These are phyloP conservation scores for Petrolisthes manimaculis DNA, from an alignment of 2,888 invertebrate species.

Conservation along the genomic window DNA sequence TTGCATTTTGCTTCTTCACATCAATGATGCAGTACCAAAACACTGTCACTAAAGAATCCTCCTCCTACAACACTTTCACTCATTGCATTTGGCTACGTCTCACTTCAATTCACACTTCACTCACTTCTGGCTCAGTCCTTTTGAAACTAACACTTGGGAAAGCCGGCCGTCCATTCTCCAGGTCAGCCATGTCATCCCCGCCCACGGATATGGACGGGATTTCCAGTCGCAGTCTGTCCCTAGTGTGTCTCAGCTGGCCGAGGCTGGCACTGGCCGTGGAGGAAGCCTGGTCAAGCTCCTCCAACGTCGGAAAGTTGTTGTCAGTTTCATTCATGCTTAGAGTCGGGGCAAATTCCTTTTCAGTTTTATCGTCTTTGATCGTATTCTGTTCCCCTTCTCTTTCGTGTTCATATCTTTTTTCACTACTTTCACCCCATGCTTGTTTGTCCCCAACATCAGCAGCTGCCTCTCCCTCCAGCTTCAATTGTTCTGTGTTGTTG, in stretches of 20 bases:
- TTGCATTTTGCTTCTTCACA: too few relatives aligned
- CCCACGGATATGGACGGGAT: conserved; percentile 44
- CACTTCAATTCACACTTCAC: conserved; percentile 41
- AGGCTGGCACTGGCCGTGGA: conserved; percentile 20
- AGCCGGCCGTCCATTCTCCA: conserved; percentile 20
- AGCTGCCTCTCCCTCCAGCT: neutral
- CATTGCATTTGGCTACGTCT: neutral
- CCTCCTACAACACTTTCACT: neutral
- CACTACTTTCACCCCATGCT: neutral
- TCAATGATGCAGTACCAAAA: too few relatives aligned
- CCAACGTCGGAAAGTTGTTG: neutral
- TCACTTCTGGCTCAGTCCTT: conserved; percentile 52
- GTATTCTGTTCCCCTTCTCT: neutral
- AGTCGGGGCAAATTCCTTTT: neutral
- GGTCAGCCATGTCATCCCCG: conserved; percentile 16
- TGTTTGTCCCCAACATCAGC: neutral
- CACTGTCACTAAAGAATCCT: neutral
- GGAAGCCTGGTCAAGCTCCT: conserved; percentile 33
- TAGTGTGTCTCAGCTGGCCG: conserved; percentile 48
- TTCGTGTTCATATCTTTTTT: neutral
- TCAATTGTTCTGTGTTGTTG: neutral
- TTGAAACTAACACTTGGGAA: conserved; percentile 23
- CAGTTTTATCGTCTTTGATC: neutral
- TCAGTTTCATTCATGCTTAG: neutral
- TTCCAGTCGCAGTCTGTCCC: conserved; percentile 47